These are phyloP conservation scores for Tinea pellionella DNA, from an alignment of 2,888 invertebrate species.

Conservation along the genomic window DNA sequence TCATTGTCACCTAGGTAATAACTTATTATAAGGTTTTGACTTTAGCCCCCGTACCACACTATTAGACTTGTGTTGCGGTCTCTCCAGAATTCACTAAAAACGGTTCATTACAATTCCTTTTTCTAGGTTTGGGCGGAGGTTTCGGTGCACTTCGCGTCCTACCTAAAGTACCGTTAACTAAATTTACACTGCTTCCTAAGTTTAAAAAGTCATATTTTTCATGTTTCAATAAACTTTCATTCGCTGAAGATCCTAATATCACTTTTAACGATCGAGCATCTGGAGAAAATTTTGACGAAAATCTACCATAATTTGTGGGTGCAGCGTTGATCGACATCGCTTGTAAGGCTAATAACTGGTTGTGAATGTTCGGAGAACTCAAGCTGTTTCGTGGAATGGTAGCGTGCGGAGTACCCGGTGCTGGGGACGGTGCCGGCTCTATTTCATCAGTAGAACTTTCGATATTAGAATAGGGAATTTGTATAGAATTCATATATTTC, in stretches of 20 bases:
- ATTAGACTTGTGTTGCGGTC: slow-evolving; percentile 88
- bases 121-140: slow-evolving; percentile 84
- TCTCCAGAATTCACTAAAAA: slow-evolving; percentile 85
- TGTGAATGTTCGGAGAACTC: slow-evolving; percentile 64
- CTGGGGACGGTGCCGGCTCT: slow-evolving; percentile 61
- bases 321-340: slow-evolving; percentile 38
- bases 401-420: slow-evolving; percentile 61
- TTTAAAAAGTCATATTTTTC: slow-evolving; percentile 33
- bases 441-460: slow-evolving; percentile 45
- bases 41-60: too few relatives aligned
- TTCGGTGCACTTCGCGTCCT: slow-evolving; percentile 74
- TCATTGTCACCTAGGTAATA: too few relatives aligned
- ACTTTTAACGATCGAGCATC: slow-evolving; percentile 49
- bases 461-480: slow-evolving; percentile 25
- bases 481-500: slow-evolving; percentile 57
- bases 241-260: slow-evolving; percentile 35
- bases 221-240: slow-evolving; percentile 38
- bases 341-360: slow-evolving; percentile 54
- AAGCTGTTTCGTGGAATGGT: slow-evolving; percentile 59
- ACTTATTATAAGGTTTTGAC: too few relatives aligned
- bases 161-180: slow-evolving; percentile 41
- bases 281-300: neutral
- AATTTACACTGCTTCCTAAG: slow-evolving; percentile 42
- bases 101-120: slow-evolving; percentile 77
- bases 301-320: slow-evolving; percentile 10